Evolutionary conservation across 2,113 vertebrate species (phyloP), one percentile per base, ranked within the genome.

Genomic region (Seriola aureovittata): DNA sequence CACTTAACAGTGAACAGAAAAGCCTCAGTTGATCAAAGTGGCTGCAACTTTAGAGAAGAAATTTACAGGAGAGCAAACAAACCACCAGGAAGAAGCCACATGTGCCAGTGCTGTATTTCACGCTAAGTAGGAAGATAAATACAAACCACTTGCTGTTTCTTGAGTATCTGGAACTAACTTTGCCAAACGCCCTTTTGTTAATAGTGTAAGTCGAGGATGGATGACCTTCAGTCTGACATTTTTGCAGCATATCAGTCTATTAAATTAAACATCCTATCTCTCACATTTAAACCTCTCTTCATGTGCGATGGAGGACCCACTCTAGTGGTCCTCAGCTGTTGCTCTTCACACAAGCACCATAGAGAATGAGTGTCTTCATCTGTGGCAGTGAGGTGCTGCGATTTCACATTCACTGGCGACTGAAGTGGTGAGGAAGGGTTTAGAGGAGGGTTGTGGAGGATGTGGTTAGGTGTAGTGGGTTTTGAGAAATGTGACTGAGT

Each of bases 191-290:
- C 68, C 21, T 36, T 75, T 50, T 38, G 14, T 54, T 82, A 79
- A 82, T 55, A 29, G 54, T 72, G 5, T 17, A 32, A 82, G 69
- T 68, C 54, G 52, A 79, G 50, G 8, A 82, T 71, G 57, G 59
- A 59, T 68, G 17, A 74, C 78, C 13, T 88, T 86, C 46, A 40
- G 12, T 11, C 13, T 78, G 81, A 84, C 75, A 86, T 82, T 89
- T 78, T 75, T 65, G 85, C 70, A 68, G 60, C 59, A 32, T 65
- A 86, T 75, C 75, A 75, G 62, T 91, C 64, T 23, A 78, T 14
- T 58, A 75, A 82, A 79, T 88, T 62, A 85, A 86, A 75, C 57
- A 80, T 67, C 46, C 14, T 21, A 52, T 74, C 23, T 55, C 8
- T 79, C 19, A 36, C 55, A 72, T 75, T 74, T 40, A 52, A 52